Conservation (phyloP, 2,797 vertebrate species). For the Etheostoma perlongum region DNA sequence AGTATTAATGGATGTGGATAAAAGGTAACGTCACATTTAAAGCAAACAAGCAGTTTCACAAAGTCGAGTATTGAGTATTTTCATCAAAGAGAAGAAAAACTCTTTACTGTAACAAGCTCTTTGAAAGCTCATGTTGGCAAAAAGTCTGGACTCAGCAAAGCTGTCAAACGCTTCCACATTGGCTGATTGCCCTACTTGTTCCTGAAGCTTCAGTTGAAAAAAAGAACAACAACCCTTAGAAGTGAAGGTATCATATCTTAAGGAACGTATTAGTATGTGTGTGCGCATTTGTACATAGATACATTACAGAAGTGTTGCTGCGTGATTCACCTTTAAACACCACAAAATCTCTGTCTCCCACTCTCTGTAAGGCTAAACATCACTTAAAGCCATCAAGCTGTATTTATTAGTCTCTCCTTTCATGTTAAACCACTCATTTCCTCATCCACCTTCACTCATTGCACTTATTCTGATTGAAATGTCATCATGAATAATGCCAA, state of each 20-base stretch:
- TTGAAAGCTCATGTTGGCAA: slow-evolving; percentile 60
- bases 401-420: slow-evolving; percentile 62
- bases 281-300: slow-evolving; percentile 6
- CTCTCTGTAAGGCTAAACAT: slow-evolving; percentile 18
- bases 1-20: slow-evolving; percentile 31
- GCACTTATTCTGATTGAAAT: slow-evolving; percentile 77
- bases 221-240: slow-evolving; percentile 30
- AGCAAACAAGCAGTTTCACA: slow-evolving; percentile 58
- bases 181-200: slow-evolving; percentile 60
- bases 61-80: slow-evolving; percentile 33
- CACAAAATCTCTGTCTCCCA: slow-evolving; percentile 10
- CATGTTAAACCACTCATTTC: slow-evolving; percentile 56
- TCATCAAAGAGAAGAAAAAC: slow-evolving; percentile 50
- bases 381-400: slow-evolving; percentile 42
- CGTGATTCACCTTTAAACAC: slow-evolving; percentile 33
- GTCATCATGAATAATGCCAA: slow-evolving; percentile 63
- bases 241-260: slow-evolving; percentile 20
- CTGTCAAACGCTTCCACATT: slow-evolving; percentile 52
- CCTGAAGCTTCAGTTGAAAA: slow-evolving; percentile 26
- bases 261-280: neutral
- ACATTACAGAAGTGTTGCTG: neutral
- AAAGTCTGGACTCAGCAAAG: slow-evolving; percentile 71
- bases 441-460: slow-evolving; percentile 56
- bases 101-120: slow-evolving; percentile 41
- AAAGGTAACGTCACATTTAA: slow-evolving; percentile 48